Evolutionary conservation across 1,140 invertebrate genomes (phyloP), one percentile per base, ranked within the genome.

Genomic region (Whitmania pigra): DNA sequence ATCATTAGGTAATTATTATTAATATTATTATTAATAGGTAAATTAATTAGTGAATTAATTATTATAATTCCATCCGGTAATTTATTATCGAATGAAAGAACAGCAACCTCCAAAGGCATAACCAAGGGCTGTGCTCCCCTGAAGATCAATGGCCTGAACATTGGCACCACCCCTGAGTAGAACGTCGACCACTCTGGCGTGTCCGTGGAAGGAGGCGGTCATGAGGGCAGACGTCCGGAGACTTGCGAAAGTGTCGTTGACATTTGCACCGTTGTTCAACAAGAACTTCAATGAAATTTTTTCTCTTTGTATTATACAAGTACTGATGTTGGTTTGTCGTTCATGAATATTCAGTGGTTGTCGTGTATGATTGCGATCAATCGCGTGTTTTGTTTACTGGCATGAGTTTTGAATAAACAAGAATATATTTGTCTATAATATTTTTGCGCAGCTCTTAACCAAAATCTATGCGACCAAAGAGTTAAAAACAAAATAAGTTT

Each of bases 161-260:
- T 72, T 55, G 29, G 73, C 73, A 27, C 73, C 73, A n/a, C 53
- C 36, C 27, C 68, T 40, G 18, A 74, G 63, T 40, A 74, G 67
- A 15, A 72, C 17, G 22, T 31, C 20, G 20, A 74, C 73, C 27
- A 72, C 53, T 53, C 67, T 66, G 9, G 68, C n/a, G 66, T 74
- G 70, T 27, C 73, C 73, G 60, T 74, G 73, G 71, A 74, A 74
- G 7, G 73, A 53, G 60, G 73, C 36, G 17, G 73, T 74, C 73
- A 74, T 74, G 69, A 74, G 71, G n/a, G 73, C 70, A 53, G 73
- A 72, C 20, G 73, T 74, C 15, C 66, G 25, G 7, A 74, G 66
- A 17, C 69, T 27, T 5, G 73, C 73, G 54, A 74, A 74, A 0
- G 73, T 31, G 53, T 55, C 63, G 40, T 73, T 70, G 17, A 70